Evolutionary conservation across 2,888 invertebrate species (phyloP).

Genomic region (Lasioglossum leucozonium): DNA sequence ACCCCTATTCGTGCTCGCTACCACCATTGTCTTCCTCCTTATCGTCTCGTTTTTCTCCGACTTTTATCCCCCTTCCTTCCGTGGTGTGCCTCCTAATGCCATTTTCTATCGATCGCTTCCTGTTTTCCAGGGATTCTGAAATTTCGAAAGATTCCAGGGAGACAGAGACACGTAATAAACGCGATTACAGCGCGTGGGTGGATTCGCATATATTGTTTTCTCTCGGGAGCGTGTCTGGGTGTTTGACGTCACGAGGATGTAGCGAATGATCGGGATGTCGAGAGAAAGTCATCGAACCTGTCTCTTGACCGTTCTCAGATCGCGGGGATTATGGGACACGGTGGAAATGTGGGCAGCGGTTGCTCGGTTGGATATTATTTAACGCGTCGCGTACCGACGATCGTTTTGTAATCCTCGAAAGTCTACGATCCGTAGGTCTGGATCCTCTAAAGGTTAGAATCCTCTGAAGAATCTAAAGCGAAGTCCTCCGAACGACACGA

Average conservation of each 20-base stretch:
- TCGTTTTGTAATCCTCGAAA: too few relatives aligned
- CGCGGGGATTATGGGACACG: neutral
- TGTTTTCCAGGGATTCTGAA: conserved; percentile 21
- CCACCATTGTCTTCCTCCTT: conserved; percentile 21
- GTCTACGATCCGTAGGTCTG: too few relatives aligned
- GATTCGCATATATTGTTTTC: conserved; percentile 43
- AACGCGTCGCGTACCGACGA: neutral
- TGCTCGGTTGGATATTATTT: neutral
- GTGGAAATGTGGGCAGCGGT: neutral
- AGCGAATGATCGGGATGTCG: conserved; percentile 27
- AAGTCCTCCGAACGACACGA: too few relatives aligned
- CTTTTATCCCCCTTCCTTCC: conserved; percentile 30
- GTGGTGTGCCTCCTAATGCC: neutral
- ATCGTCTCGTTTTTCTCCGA: neutral
- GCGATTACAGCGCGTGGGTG: conserved; percentile 61
- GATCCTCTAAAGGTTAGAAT: too few relatives aligned
- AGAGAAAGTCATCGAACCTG: conserved; percentile 51
- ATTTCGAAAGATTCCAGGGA: conserved; percentile 49
- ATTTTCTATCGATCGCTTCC: neutral
- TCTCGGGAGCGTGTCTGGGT: neutral
- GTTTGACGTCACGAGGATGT: conserved; percentile 30
- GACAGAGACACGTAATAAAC: conserved; percentile 32
- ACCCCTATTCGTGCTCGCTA: neutral
- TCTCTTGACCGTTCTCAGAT: neutral
- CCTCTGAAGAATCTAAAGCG: too few relatives aligned